A percentile compares a stretch with the other conserved stretches of the same genome.
Conservation (phyloP, 2,113 vertebrate genomes). For the Ciconia maguari region DNA sequence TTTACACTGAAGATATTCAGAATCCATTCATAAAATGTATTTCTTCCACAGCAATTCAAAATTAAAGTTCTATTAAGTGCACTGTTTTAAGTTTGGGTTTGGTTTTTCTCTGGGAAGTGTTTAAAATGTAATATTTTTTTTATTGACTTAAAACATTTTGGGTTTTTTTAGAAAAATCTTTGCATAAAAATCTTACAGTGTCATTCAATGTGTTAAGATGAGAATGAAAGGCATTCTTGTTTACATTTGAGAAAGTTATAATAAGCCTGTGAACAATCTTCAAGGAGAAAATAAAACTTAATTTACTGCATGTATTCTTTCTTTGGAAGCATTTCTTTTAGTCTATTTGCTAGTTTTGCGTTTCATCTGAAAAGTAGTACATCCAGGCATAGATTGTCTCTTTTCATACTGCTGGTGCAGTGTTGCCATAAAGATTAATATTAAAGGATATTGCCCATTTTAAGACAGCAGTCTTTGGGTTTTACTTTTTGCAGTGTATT, state of each 20-base stretch:
- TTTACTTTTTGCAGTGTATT: neutral
- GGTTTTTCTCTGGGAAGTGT: neutral
- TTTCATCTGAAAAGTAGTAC: neutral
- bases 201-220: neutral
- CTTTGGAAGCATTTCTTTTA: neutral
- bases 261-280: neutral
- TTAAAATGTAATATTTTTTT: neutral
- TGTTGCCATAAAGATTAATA: neutral
- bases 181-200: neutral
- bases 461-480: neutral
- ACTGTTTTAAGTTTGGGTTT: fast-evolving
- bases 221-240: neutral
- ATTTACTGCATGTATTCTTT: neutral
- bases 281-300: neutral
- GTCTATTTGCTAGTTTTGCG: neutral
- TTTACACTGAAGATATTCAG: neutral
- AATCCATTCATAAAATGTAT: neutral
- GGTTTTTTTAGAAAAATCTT: neutral
- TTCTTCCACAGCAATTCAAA: neutral
- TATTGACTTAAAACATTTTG: neutral
- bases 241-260: neutral
- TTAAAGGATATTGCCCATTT: neutral
- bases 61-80: neutral
- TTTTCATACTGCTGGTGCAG: neutral
- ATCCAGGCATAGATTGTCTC: neutral